phyloP scores from a whole-genome alignment of 2,888 invertebrate genomes.

The Acanthosepion pharaonis region DNA sequence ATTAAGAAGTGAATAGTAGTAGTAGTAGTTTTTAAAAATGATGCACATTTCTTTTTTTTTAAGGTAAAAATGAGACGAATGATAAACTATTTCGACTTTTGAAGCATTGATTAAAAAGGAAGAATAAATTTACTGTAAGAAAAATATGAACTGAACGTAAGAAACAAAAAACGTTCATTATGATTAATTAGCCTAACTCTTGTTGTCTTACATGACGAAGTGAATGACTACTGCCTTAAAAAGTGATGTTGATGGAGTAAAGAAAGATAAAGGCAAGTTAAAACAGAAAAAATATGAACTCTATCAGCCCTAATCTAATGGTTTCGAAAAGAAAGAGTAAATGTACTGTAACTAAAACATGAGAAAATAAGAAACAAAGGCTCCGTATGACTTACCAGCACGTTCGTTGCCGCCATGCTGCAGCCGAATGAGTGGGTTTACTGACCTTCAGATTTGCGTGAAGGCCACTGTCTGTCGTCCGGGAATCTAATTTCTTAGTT shows the following conservation, averaged over 20 bases:
- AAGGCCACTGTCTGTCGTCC: background rate
- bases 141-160: background rate
- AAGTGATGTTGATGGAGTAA: background rate
- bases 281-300: background rate
- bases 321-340: background rate
- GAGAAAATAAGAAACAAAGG: background rate
- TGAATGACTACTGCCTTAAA: background rate
- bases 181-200: too few relatives aligned
- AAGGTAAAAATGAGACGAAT: background rate
- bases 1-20: background rate
- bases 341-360: background rate
- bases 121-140: background rate
- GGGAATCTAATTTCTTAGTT: background rate
- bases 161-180: background rate
- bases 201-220: too few relatives aligned
- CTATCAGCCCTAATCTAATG: background rate
- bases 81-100: background rate
- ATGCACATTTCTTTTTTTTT: background rate
- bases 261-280: background rate
- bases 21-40: background rate
- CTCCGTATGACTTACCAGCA: background rate
- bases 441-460: background rate
- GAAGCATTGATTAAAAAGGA: background rate
- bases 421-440: background rate
- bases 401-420: slow-evolving; percentile 20